These are phyloP conservation scores for Apis laboriosa DNA, from an alignment of 1,140 invertebrate species.

Conservation along the genomic window DNA sequence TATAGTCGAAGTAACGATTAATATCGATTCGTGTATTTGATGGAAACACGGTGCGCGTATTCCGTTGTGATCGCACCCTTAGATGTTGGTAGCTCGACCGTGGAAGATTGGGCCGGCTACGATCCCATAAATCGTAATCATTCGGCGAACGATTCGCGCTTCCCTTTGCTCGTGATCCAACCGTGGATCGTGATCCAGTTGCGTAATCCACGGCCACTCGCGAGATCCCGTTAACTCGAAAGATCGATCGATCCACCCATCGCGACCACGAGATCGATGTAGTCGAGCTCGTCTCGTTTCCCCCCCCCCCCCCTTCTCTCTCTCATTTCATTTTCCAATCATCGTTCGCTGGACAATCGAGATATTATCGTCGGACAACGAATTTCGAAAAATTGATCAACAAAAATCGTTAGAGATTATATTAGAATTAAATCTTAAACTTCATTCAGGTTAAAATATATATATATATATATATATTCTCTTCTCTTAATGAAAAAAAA, in stretches of 20 bases:
- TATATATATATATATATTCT: no score
- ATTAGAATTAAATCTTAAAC: no score
- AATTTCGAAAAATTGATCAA: no score
- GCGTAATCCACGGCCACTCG: conserved; percentile 48
- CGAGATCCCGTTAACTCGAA: conserved; percentile 40
- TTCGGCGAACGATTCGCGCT: conserved; percentile 21
- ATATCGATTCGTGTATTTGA: no score
- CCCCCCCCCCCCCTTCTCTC: no score
- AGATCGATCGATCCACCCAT: conserved; percentile 38
- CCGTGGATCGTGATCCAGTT: background rate
- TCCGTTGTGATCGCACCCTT: conserved; percentile 38
- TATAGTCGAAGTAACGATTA: no score
- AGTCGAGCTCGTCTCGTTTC: background rate
- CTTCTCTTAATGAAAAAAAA: background rate
- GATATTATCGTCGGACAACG: no score
- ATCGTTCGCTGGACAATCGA: no score
- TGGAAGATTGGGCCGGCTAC: conserved; percentile 26
- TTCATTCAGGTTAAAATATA: no score
- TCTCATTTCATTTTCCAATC: no score
- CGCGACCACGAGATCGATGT: conserved; percentile 4
- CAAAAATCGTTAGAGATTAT: no score
- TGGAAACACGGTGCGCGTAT: background rate
- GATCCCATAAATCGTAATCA: conserved; percentile 56
- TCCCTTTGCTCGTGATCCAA: conserved; percentile 36
- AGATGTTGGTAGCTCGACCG: background rate